phyloP scores from a whole-genome alignment of 2,888 invertebrate genomes.

The Dolomedes plantarius region DNA sequence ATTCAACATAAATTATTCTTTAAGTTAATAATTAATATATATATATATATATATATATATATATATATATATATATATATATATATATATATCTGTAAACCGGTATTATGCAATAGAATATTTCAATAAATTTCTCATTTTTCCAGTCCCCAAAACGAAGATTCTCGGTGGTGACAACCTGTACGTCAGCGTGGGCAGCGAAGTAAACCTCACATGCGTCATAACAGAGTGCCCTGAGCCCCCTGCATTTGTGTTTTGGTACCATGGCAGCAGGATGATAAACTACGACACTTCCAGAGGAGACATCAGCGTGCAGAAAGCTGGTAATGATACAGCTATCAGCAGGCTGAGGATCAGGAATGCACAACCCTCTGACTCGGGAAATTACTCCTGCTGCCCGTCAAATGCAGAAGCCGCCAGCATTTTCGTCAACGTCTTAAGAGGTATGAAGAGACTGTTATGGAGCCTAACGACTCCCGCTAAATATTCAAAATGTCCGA shows the following conservation, averaged over 20 bases:
- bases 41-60: no score
- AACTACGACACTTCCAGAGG: slow-evolving; percentile 86
- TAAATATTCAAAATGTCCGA: no score
- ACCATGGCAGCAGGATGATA: slow-evolving; percentile 94
- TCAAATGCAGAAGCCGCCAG: slow-evolving; percentile 88
- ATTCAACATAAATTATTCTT: no score
- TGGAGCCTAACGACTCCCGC: no score
- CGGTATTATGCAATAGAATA: no score
- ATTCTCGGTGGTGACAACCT: slow-evolving; percentile 91
- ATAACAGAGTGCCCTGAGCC: slow-evolving; percentile 94
- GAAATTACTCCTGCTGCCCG: slow-evolving; percentile 93
- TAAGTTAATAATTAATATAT: no score
- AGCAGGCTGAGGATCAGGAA: slow-evolving; percentile 88
- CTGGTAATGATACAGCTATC: slow-evolving; percentile 88
- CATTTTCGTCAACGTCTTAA: slow-evolving; percentile 89
- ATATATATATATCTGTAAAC: no score
- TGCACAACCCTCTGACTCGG: slow-evolving; percentile 88
- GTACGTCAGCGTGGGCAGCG: slow-evolving; percentile 90
- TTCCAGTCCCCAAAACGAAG: slow-evolving; percentile 90
- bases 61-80: no score
- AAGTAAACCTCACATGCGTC: slow-evolving; percentile 89
- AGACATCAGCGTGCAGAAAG: slow-evolving; percentile 90
- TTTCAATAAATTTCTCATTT: no score
- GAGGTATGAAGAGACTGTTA: slow-evolving; percentile 81
- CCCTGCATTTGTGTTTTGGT: slow-evolving; percentile 96